Conservation (phyloP, 1,140 invertebrate genomes). For the Halyomorpha halys region DNA sequence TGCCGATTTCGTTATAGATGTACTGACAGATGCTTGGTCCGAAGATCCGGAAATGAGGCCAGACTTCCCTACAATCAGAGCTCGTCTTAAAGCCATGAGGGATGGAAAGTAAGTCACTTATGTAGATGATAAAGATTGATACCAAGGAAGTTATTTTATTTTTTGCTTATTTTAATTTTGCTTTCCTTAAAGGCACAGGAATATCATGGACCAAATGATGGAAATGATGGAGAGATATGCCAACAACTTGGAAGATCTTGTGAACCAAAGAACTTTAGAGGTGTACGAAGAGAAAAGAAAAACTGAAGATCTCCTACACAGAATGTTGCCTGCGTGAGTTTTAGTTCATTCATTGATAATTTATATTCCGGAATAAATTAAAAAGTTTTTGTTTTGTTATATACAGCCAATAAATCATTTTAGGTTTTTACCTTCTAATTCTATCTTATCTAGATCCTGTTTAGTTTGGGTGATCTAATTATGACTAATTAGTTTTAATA, state of each 20-base stretch:
- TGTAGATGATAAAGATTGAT: no score
- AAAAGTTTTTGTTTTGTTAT: no score
- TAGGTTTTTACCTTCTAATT: no score
- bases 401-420: no score
- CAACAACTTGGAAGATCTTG: slow-evolving; percentile 87
- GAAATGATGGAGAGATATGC: slow-evolving; percentile 93
- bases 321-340: slow-evolving; percentile 82
- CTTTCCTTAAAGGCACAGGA: slow-evolving; percentile 51
- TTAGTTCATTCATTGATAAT: not conserved
- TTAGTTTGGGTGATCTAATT: no score
- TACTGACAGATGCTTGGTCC: slow-evolving; percentile 77
- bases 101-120: slow-evolving; percentile 70
- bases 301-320: slow-evolving; percentile 82
- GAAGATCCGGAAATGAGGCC: slow-evolving; percentile 69
- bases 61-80: slow-evolving; percentile 68
- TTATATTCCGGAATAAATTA: no score
- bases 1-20: slow-evolving; percentile 58
- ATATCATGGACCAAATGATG: slow-evolving; percentile 95
- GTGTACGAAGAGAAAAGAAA: slow-evolving; percentile 87
- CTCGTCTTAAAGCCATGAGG: slow-evolving; percentile 73
- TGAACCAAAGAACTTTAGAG: slow-evolving; percentile 75
- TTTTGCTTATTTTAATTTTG: not conserved
- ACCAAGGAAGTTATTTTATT: not conserved
- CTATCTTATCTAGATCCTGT: no score
- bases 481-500: no score